Percentiles rank a stretch among this genome's conserved stretches.
These are phyloP conservation scores for Hirtodrosophila trivittata DNA, from an alignment of 2,888 invertebrate species.

Conservation along the genomic window DNA sequence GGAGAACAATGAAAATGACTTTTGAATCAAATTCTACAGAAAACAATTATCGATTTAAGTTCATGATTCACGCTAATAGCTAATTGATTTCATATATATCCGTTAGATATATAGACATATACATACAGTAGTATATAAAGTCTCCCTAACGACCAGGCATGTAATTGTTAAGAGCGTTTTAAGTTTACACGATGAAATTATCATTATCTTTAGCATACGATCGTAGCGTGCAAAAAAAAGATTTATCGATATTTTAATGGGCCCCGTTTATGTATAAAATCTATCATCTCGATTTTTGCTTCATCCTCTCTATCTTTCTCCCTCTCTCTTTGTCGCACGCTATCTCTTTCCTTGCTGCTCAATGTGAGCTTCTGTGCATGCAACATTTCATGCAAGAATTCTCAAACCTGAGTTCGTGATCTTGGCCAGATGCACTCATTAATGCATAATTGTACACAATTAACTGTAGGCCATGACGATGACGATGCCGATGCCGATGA, in stretches of 20 bases:
- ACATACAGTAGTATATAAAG: too few species aligned
- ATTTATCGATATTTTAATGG: slow-evolving; percentile 74
- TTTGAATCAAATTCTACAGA: too few species aligned
- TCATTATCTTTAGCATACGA: slow-evolving; percentile 53
- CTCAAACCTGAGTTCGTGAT: slow-evolving; percentile 73
- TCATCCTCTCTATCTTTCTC: neutral
- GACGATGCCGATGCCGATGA: too few species aligned
- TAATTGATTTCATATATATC: too few species aligned
- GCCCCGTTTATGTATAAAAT: slow-evolving; percentile 56
- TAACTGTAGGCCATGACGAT: slow-evolving; percentile 48
- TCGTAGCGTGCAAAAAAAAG: slow-evolving; percentile 75
- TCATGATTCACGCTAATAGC: too few species aligned
- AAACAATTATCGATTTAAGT: too few species aligned
- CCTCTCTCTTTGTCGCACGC: too few species aligned
- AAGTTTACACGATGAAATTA: slow-evolving; percentile 25
- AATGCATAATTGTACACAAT: slow-evolving; percentile 80
- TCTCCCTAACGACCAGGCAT: too few species aligned
- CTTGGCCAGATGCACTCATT: slow-evolving; percentile 76
- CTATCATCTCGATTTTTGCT: slow-evolving; percentile 26
- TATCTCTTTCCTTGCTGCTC: neutral
- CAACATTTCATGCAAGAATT: slow-evolving; percentile 75
- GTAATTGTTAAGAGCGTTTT: too few species aligned
- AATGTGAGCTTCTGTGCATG: slow-evolving; percentile 42
- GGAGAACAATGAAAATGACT: too few species aligned
- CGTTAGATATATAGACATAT: too few species aligned